A percentile compares a stretch with the other conserved stretches of the same genome.
Evolutionary conservation across 2,888 invertebrate genomes (phyloP).

Genomic region (Nomada ferruginata): DNA sequence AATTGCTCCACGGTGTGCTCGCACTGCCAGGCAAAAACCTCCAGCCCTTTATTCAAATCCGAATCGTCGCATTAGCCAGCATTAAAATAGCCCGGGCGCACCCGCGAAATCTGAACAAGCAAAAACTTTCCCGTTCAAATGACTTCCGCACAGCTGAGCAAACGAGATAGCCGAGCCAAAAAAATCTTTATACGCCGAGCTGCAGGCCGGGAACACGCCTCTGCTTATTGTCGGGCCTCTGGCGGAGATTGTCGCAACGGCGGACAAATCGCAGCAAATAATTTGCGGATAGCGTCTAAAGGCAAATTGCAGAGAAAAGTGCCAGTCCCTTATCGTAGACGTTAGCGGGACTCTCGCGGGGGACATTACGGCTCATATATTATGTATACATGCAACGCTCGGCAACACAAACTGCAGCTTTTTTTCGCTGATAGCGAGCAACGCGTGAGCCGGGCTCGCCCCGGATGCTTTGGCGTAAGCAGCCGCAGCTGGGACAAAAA

Average conservation of each 20-base stretch:
- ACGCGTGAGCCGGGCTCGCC: neutral
- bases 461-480: conserved; percentile 19
- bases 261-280: conserved; percentile 17
- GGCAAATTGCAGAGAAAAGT: conserved; percentile 67
- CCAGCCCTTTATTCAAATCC: too few species aligned
- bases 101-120: too few species aligned
- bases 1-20: too few species aligned
- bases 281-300: conserved; percentile 44
- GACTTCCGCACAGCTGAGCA: neutral
- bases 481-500: conserved; percentile 26
- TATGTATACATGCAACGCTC: conserved; percentile 48
- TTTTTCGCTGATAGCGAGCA: conserved; percentile 48
- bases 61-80: too few species aligned
- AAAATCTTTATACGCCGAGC: neutral
- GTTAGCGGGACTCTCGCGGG: conserved; percentile 49
- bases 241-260: neutral
- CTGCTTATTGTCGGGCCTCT: too few species aligned
- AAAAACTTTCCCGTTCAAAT: too few species aligned
- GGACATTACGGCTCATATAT: conserved; percentile 50
- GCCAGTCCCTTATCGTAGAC: conserved; percentile 53
- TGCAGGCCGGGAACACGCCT: neutral
- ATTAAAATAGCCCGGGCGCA: neutral
- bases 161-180: conserved; percentile 14
- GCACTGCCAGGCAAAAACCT: too few species aligned
- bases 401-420: conserved; percentile 49